A percentile compares a stretch with the other conserved stretches of the same genome.
Conservation (phyloP, 2,888 invertebrate genomes). For the Eupithecia insigniata region DNA sequence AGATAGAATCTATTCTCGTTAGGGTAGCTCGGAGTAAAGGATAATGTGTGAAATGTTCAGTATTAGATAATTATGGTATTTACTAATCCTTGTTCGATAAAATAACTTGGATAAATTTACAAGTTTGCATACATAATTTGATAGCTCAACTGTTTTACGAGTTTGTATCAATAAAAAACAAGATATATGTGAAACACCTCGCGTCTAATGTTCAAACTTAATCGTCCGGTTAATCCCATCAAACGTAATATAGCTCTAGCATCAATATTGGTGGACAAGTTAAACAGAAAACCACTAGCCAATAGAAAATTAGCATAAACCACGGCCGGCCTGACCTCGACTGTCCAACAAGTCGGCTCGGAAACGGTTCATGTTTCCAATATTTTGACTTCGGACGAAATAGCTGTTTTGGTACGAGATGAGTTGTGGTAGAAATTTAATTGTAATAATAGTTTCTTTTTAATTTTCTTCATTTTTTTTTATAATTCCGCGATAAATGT, state of each 20-base stretch:
- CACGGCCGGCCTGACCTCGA: constrained; percentile 35
- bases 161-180: constrained; percentile 1
- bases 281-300: constrained; percentile 35
- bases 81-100: not conserved
- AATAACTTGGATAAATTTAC: not conserved
- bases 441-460: not conserved
- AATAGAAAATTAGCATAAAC: constrained; percentile 46
- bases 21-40: too few species aligned
- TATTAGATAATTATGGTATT: not conserved
- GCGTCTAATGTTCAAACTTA: constrained; percentile 17
- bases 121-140: not conserved
- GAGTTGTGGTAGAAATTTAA: not conserved
- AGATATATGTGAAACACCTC: not conserved
- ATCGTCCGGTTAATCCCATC: constrained; percentile 23
- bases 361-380: constrained; percentile 14
- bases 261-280: constrained; percentile 40
- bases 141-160: not conserved
- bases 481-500: not conserved
- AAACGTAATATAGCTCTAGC: constrained; percentile 31
- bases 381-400: constrained; percentile 5
- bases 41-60: too few species aligned
- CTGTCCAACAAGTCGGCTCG: constrained; percentile 33
- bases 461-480: not conserved
- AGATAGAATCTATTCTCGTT: too few species aligned
- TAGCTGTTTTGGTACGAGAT: not conserved